Conservation (phyloP, 2,888 invertebrate species). For the Drosophila phalerata region DNA sequence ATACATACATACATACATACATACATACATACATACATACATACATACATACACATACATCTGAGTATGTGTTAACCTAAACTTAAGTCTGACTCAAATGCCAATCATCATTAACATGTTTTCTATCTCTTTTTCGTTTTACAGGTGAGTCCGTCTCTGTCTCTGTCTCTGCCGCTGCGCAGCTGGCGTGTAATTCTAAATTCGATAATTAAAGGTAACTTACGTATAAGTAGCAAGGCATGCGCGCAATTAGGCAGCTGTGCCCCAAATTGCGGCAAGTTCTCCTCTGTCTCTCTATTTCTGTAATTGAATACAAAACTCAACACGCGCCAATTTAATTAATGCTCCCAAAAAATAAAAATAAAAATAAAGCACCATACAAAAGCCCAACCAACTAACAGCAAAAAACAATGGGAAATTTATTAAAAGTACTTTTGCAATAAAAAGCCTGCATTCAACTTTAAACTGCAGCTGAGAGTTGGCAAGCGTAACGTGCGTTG, state of each 20-base stretch:
- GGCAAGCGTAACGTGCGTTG: slow-evolving; percentile 64
- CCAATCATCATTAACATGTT: slow-evolving; percentile 46
- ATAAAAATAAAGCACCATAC: slow-evolving; percentile 27
- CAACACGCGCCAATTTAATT: slow-evolving; percentile 65
- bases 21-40: too few relatives aligned
- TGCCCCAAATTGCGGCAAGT: slow-evolving; percentile 58
- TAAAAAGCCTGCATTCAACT: slow-evolving; percentile 55
- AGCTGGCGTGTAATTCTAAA: slow-evolving; percentile 51
- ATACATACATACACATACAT: background rate
- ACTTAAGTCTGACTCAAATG: slow-evolving; percentile 24
- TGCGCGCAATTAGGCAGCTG: slow-evolving; percentile 58
- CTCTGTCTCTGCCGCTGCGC: slow-evolving; percentile 22
- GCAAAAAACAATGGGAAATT: slow-evolving; percentile 31
- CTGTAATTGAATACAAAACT: slow-evolving; percentile 42
- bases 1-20: background rate
- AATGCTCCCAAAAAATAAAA: slow-evolving; percentile 33
- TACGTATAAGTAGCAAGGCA: slow-evolving; percentile 6
- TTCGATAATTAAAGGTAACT: slow-evolving; percentile 69
- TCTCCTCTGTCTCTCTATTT: background rate
- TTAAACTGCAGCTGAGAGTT: slow-evolving; percentile 56
- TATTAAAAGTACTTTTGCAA: slow-evolving; percentile 20
- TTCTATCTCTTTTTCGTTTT: slow-evolving; percentile 50
- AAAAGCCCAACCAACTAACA: slow-evolving; percentile 8
- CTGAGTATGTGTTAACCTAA: background rate
- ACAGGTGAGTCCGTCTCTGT: slow-evolving; percentile 68